Evolutionary conservation across 2,113 vertebrate genomes (phyloP), one percentile per base, ranked within the genome.

Genomic region (Numenius arquata): DNA sequence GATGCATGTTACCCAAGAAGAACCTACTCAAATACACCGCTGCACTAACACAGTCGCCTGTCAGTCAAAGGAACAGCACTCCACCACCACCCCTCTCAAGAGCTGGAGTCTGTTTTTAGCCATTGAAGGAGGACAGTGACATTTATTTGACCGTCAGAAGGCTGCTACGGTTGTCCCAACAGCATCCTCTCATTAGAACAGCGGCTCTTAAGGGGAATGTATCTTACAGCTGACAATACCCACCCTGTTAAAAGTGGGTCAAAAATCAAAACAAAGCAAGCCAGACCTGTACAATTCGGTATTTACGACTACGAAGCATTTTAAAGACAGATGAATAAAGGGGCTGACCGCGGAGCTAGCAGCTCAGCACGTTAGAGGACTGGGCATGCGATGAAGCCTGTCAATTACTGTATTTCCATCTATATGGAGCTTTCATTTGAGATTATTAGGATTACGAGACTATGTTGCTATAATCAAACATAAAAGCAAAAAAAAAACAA

Each of bases 81-180:
- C 62, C 80, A 12, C 41, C 72, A 41, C 65, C 74, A 79, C 66
- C 89, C 76, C 85, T 18, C 4, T 18, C 4, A 34, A 38, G 90
- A 73, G 70, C 0, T 16, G 18, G 0, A 17, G 15, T 17, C 95
- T 95, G 97, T 96, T 97, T 97, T 97, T 97, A 96, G 96, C 91
- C 85, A 11, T 11, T 47, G 59, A 85, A 95, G 91, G 78, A 79
- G 77, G 80, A 23, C 92, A 62, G 48, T 96, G 95, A 96, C 93
- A 97, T 97, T 97, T 95, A 93, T 87, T 72, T 96, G 94, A 95
- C 92, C 90, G 87, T 67, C 84, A 92, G 80, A 15, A 63, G 34
- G 72, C 88, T n/a, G 85, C 50, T 20, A 4, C 4, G 68, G 72
- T n/a, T 89, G 65, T 25, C 47, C 47, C 41, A 48, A 58, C 85